phyloP scores from a whole-genome alignment of 2,797 vertebrate genomes.

The Tragopan temminckii region DNA sequence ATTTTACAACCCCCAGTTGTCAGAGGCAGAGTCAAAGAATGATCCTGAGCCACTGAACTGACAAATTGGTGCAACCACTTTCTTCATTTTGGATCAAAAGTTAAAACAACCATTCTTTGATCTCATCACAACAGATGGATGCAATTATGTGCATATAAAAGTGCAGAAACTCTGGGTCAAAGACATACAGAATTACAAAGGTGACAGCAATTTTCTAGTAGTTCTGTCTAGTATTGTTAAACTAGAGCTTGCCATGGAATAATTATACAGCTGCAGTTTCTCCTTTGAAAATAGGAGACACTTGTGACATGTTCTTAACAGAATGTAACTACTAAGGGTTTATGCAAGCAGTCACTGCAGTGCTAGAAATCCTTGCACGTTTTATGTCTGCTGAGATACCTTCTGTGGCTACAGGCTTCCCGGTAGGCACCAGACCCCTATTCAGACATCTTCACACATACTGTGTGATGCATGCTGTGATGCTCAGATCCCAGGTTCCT shows the following conservation, averaged over 20 bases:
- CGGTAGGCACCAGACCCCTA: neutral
- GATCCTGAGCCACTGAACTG: neutral
- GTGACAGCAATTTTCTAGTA: neutral
- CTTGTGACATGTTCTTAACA: neutral
- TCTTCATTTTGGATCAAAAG: conserved; percentile 15
- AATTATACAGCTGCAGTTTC: neutral
- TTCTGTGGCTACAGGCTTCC: neutral
- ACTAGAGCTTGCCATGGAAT: neutral
- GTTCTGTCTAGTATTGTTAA: neutral
- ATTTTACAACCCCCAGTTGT: neutral
- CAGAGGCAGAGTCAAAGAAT: neutral
- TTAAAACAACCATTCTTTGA: conserved; percentile 34
- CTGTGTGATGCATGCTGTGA: neutral
- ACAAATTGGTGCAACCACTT: neutral
- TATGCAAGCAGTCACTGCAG: neutral
- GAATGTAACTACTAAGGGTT: neutral
- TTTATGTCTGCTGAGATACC: neutral
- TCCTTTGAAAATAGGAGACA: neutral
- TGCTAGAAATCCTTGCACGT: neutral
- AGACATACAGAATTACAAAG: neutral
- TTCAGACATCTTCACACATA: neutral
- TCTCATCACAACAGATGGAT: neutral
- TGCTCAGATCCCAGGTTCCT: neutral
- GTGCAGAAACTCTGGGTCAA: neutral
- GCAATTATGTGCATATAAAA: neutral